Conservation (phyloP, 2,888 invertebrate species). For the Schizotus pectinicornis region DNA sequence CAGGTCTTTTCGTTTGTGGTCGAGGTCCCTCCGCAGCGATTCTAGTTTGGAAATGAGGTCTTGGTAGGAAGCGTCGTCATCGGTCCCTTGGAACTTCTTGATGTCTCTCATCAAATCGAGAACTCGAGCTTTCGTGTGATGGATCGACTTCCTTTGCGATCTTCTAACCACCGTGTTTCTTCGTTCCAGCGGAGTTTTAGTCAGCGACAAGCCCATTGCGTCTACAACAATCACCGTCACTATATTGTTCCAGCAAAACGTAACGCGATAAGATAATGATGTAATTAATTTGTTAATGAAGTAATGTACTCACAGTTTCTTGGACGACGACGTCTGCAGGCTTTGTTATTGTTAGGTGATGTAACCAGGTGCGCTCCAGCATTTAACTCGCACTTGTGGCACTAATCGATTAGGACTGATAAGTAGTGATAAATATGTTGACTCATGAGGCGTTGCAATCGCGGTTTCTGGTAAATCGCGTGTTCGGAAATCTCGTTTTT, state of each 20-base stretch:
- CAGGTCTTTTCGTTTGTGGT: slow-evolving; percentile 30
- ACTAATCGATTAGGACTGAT: no score
- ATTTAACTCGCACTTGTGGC: no score
- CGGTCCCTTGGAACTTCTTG: slow-evolving; percentile 39
- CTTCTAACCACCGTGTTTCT: slow-evolving; percentile 41
- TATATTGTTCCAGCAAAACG: background rate
- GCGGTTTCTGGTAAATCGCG: no score
- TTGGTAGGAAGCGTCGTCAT: slow-evolving; percentile 33
- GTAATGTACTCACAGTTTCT: no score
- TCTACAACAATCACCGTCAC: background rate
- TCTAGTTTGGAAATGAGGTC: slow-evolving; percentile 33
- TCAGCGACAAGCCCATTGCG: slow-evolving; percentile 36
- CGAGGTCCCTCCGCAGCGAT: slow-evolving; percentile 33
- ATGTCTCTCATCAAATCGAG: slow-evolving; percentile 37
- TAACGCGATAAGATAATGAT: no score
- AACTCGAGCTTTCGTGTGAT: slow-evolving; percentile 36
- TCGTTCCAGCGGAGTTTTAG: slow-evolving; percentile 43
- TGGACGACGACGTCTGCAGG: no score
- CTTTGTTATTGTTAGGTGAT: no score
- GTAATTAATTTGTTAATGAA: no score
- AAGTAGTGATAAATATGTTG: no score
- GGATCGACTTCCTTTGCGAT: slow-evolving; percentile 39
- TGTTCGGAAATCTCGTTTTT: no score
- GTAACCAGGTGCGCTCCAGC: no score
- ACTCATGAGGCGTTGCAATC: no score